These are phyloP conservation scores for Microtus montanus DNA, from an alignment of 2,113 vertebrate genomes.

Conservation along the genomic window DNA sequence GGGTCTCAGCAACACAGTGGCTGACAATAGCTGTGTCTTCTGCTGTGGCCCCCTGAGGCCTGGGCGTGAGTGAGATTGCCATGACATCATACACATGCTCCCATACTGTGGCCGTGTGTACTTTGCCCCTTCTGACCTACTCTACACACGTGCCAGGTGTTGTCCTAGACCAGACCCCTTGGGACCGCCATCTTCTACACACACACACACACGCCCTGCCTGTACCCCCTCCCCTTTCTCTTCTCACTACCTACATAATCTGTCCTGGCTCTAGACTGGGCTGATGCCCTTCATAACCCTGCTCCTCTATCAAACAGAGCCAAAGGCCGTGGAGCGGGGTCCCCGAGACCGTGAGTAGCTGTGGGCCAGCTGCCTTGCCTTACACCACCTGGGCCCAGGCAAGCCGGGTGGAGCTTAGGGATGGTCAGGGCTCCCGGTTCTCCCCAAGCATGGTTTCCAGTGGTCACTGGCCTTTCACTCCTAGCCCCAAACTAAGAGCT, in stretches of 20 bases:
- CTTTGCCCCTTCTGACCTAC: not conserved
- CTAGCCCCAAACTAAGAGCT: not conserved
- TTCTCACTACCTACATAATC: not conserved
- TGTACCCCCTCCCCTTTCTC: not conserved
- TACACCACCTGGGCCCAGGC: constrained; percentile 74
- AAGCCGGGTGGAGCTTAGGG: not conserved
- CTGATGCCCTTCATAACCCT: constrained; percentile 70
- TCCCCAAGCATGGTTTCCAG: constrained; percentile 43
- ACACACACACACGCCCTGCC: not conserved
- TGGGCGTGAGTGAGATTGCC: not conserved
- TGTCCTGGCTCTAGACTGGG: constrained; percentile 34
- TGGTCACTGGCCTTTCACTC: not conserved
- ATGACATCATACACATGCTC: not conserved
- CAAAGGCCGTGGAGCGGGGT: constrained; percentile 77
- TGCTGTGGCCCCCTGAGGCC: not conserved
- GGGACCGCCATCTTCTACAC: not conserved
- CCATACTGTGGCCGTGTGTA: not conserved
- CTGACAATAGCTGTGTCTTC: not conserved
- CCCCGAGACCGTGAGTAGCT: constrained; percentile 81
- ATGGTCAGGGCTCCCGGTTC: not conserved
- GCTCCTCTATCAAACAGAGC: constrained; percentile 84
- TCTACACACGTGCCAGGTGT: not conserved
- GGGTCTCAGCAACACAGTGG: not conserved
- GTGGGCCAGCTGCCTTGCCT: constrained; percentile 79
- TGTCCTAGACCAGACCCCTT: not conserved